These are phyloP conservation scores for Standfussiana lucernea DNA, from an alignment of 2,888 invertebrate species.

Conservation along the genomic window DNA sequence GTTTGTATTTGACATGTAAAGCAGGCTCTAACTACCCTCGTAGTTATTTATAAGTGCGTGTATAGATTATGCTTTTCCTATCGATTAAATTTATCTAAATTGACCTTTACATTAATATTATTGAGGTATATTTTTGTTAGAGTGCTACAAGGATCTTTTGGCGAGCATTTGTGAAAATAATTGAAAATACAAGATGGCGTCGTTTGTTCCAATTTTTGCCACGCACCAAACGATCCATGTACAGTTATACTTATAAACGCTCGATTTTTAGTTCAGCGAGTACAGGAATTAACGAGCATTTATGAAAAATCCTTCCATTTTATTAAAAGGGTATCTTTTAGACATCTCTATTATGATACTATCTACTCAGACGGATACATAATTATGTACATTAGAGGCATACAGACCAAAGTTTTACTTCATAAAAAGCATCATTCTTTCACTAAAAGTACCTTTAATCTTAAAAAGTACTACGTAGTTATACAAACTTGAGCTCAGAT, in stretches of 20 bases:
- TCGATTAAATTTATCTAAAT: constrained; percentile 33
- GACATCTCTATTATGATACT: constrained; percentile 38
- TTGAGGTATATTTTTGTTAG: background rate
- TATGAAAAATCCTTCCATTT: constrained; percentile 4
- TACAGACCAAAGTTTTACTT: constrained; percentile 19
- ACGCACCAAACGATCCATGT: background rate
- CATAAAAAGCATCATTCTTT: constrained; percentile 25
- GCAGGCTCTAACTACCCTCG: background rate
- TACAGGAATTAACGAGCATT: background rate
- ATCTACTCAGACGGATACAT: constrained; percentile 51
- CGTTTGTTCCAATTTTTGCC: background rate
- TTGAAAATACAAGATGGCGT: background rate
- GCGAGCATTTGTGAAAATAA: background rate
- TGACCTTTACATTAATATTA: constrained; percentile 45
- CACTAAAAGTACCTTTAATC: constrained; percentile 26
- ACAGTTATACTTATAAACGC: background rate
- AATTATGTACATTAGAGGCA: constrained; percentile 20
- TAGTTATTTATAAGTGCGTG: constrained; percentile 18
- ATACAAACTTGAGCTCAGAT: constrained; percentile 56
- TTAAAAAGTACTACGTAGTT: constrained; percentile 59
- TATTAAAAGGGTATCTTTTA: constrained; percentile 41
- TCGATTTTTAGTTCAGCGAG: background rate
- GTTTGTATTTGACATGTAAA: background rate
- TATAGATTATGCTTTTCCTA: constrained; percentile 4
- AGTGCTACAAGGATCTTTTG: background rate